phyloP scores from a whole-genome alignment of 2,797 vertebrate genomes.

The Pteropus rufus region DNA sequence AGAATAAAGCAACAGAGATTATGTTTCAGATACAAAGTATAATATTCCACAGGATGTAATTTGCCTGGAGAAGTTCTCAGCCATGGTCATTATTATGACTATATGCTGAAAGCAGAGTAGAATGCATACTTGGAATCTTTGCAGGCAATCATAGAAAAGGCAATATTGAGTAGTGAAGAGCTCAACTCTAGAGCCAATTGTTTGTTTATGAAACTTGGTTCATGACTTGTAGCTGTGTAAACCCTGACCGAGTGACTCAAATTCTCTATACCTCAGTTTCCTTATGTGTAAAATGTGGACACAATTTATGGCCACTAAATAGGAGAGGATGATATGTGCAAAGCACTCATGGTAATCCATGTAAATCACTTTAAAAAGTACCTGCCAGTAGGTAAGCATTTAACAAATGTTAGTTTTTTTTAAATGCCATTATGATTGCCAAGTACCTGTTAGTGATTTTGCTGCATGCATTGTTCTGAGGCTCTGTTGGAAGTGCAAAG shows the following conservation, averaged over 20 bases:
- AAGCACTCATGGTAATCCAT: neutral
- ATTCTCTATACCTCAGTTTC: neutral
- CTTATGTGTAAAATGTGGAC: neutral
- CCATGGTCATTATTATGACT: neutral
- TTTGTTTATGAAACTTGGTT: neutral
- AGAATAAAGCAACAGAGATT: neutral
- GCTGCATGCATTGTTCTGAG: neutral
- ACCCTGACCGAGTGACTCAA: neutral
- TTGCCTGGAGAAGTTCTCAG: neutral
- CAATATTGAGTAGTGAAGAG: neutral
- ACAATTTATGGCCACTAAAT: neutral
- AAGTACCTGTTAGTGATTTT: neutral
- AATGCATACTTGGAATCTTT: neutral
- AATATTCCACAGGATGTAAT: neutral
- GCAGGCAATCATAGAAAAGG: neutral
- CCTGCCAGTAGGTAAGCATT: neutral
- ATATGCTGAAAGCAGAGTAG: neutral
- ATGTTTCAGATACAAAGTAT: constrained; percentile 35
- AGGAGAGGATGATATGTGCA: neutral
- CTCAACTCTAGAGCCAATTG: neutral
- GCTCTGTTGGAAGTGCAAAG: neutral
- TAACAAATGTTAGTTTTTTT: neutral
- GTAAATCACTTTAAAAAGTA: neutral
- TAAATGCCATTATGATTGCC: neutral
- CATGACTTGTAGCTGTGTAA: neutral